Conservation (phyloP, 1,140 invertebrate species). For the Lysiphlebus fabarum region DNA sequence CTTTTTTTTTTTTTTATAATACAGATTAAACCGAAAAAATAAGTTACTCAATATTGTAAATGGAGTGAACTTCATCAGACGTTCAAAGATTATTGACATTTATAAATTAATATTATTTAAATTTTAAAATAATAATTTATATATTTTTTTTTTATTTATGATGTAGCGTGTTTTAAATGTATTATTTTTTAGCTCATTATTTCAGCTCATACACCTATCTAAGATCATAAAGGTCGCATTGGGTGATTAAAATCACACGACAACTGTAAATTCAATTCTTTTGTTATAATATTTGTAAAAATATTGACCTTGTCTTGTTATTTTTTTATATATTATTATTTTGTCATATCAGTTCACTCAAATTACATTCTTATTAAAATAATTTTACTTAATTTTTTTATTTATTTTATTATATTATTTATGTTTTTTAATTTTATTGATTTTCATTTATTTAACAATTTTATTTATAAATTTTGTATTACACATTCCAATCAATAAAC, state of each 20-base stretch:
- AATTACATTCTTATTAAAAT: too few relatives aligned
- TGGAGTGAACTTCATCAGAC: not conserved
- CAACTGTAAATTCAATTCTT: not conserved
- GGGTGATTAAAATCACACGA: slow-evolving; percentile 24
- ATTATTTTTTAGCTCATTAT: slow-evolving; percentile 8
- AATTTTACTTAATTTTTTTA: too few relatives aligned
- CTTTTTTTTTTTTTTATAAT: not conserved
- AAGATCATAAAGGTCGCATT: slow-evolving; percentile 35
- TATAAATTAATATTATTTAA: slow-evolving; percentile 10
- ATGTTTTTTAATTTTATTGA: too few relatives aligned
- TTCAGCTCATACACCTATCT: slow-evolving; percentile 18
- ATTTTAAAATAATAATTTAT: not conserved
- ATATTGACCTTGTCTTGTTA: too few relatives aligned
- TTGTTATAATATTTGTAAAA: too few relatives aligned
- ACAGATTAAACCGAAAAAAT: slow-evolving; percentile 10
- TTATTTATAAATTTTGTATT: too few relatives aligned
- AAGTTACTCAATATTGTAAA: not conserved
- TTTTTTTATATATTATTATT: too few relatives aligned
- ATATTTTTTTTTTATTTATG: not conserved
- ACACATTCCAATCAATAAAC: too few relatives aligned
- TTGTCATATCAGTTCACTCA: too few relatives aligned
- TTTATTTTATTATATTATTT: too few relatives aligned
- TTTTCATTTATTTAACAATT: too few relatives aligned
- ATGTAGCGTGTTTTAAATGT: slow-evolving; percentile 4
- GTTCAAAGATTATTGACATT: not conserved